Conservation (phyloP, 2,797 vertebrate genomes). For the Eleutherodactylus coqui region DNA sequence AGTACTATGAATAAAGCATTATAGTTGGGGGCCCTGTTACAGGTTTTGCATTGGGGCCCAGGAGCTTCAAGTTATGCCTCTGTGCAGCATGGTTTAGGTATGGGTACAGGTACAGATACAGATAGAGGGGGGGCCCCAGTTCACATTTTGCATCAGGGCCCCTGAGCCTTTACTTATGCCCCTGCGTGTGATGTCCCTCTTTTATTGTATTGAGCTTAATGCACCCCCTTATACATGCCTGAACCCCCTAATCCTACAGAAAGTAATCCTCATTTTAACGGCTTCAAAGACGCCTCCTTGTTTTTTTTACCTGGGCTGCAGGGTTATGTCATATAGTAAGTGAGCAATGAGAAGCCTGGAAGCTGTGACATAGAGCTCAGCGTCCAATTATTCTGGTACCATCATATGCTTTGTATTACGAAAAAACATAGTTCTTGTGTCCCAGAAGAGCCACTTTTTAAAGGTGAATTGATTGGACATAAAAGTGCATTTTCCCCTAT, state of each 20-base stretch:
- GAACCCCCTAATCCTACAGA: background rate
- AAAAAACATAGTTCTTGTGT: background rate
- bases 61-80: too few species aligned
- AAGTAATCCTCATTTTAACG: background rate
- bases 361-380: background rate
- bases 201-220: background rate
- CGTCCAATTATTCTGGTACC: background rate
- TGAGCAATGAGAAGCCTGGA: constrained; percentile 14
- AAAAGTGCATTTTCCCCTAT: background rate
- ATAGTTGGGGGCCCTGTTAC: too few species aligned
- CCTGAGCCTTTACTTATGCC: too few species aligned
- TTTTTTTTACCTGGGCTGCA: background rate
- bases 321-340: background rate
- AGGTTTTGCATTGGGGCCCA: too few species aligned
- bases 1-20: too few species aligned
- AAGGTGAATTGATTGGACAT: background rate
- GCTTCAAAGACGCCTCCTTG: background rate
- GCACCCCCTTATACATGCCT: background rate
- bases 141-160: too few species aligned
- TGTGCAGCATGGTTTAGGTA: too few species aligned
- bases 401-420: background rate
- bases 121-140: too few species aligned
- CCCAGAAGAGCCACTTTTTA: background rate
- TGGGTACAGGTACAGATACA: too few species aligned
- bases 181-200: too few species aligned